A percentile compares a stretch with the other conserved stretches of the same genome.
These are phyloP conservation scores for Cherax quadricarinatus DNA, from an alignment of 1,140 invertebrate species.

Conservation along the genomic window DNA sequence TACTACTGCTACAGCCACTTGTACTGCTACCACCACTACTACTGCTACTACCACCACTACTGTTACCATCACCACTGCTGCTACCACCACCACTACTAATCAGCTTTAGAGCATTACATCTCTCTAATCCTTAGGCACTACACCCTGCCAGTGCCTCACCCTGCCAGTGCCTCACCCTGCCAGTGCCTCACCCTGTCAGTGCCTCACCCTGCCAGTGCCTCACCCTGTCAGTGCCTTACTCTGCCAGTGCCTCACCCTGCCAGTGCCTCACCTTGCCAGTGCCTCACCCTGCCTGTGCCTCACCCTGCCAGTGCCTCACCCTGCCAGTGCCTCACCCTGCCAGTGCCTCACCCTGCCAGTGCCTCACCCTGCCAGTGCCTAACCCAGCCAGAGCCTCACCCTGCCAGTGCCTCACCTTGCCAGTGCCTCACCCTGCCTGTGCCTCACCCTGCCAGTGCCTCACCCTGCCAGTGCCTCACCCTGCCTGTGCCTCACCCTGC, in stretches of 20 bases:
- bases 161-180: not conserved
- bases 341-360: not conserved
- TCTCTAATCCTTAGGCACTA: too few relatives aligned
- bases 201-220: not conserved
- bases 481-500: too few relatives aligned
- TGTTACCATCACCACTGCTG: too few relatives aligned
- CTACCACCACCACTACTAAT: too few relatives aligned
- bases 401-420: not conserved
- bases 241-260: not conserved
- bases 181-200: not conserved
- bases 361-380: not conserved
- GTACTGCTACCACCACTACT: too few relatives aligned
- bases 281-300: not conserved
- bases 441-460: not conserved
- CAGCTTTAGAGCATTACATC: too few relatives aligned
- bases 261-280: not conserved
- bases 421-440: not conserved
- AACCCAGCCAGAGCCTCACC: not conserved
- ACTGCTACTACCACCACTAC: too few relatives aligned
- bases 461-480: not conserved
- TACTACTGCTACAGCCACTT: too few relatives aligned
- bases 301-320: not conserved
- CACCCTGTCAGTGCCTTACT: not conserved
- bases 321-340: not conserved
- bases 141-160: too few relatives aligned